Conservation (phyloP, 1,140 invertebrate genomes). For the Saccostrea glomerata region DNA sequence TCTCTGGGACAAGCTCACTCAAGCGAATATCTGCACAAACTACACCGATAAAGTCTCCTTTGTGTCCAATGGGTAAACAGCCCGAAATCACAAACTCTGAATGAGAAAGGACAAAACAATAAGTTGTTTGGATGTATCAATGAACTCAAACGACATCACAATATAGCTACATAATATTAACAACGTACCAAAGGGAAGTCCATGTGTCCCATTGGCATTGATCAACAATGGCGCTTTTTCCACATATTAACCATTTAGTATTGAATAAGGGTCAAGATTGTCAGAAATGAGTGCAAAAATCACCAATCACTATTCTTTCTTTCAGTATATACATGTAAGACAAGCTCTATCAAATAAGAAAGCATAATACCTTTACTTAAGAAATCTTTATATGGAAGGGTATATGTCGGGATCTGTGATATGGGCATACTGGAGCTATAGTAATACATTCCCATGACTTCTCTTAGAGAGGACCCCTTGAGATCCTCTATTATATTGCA, state of each 20-base stretch:
- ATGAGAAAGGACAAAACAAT: neutral
- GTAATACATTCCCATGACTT: neutral
- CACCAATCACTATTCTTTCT: too few species aligned
- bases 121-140: too few species aligned
- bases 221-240: too few species aligned
- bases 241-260: too few species aligned
- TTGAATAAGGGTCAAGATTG: too few species aligned
- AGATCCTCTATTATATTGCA: neutral
- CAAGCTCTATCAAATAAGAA: neutral
- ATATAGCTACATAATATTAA: too few species aligned
- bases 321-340: too few species aligned
- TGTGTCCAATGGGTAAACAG: conserved; percentile 33
- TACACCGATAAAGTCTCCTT: conserved; percentile 20
- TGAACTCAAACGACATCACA: too few species aligned
- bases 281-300: too few species aligned
- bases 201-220: too few species aligned
- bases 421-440: neutral
- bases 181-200: too few species aligned
- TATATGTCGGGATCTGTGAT: neutral
- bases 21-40: conserved; percentile 41
- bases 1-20: conserved; percentile 39
- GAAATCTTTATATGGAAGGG: neutral
- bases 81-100: conserved; percentile 27
- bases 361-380: neutral
- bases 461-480: neutral